Evolutionary conservation across 2,888 invertebrate genomes (phyloP), one percentile per base, ranked within the genome.

Genomic region (Conchocele bisecta): DNA sequence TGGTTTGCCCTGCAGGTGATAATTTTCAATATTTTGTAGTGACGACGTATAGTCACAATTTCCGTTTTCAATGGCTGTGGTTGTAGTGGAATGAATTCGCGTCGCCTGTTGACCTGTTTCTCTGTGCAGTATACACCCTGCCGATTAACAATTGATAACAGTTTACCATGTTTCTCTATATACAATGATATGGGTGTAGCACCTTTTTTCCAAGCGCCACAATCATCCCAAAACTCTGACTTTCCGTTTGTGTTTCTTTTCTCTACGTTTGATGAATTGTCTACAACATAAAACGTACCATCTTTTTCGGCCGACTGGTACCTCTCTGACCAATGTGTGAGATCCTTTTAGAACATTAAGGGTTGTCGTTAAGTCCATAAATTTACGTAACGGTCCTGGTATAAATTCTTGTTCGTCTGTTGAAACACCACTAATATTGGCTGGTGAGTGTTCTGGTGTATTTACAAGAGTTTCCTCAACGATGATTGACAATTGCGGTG

Each of bases 141-240:
- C 24, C 54, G 53, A 24, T 46, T 60, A 1, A 37, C 37, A 33
- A 42, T 29, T 0, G 54, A 41, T 6, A 26, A 11, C 1, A 60
- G 31, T 41, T 42, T 42, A 29, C 37, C 41, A 4, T 46, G 37
- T 20, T 33, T 26, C 13, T 48, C 15, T 3, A 67, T 11, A 24
- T 46, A 69, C 6, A 24, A 15, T n/a, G 35, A 37, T 5, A 7
- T 41, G 7, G 61, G 68, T 3, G 50, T 41, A 13, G 28, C 13
- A 11, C 46, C 67, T 24, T 46, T 44, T 13, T 50, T 28, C 67
- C 60, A 67, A 4, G 56, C 31, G 0, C 60, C 67, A 41, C 28
- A 60, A 22, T 67, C 60, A 24, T 60, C 60, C 67, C 56, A 54
- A 11, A 67, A 42, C 22, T 44, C 31, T 3, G 57, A 65, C 9